phyloP scores from a whole-genome alignment of 2,797 vertebrate genomes.

The Melanotaenia boesemani region DNA sequence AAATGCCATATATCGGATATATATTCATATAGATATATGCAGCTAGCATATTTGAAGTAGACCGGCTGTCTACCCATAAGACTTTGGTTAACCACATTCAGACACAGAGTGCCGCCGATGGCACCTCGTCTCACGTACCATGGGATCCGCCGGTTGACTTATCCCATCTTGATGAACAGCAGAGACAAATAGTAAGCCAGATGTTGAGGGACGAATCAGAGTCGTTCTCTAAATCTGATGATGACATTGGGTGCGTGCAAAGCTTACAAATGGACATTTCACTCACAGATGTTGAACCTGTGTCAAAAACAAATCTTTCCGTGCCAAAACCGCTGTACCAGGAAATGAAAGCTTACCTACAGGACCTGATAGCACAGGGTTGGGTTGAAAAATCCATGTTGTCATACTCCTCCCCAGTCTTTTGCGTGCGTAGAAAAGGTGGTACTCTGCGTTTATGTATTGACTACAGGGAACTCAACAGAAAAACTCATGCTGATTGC shows the following conservation, averaged over 20 bases:
- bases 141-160: too few relatives aligned
- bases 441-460: neutral
- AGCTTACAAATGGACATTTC: slow-evolving; percentile 30
- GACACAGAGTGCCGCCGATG: too few relatives aligned
- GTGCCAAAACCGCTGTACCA: slow-evolving; percentile 39
- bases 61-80: too few relatives aligned
- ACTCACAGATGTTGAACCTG: slow-evolving; percentile 22
- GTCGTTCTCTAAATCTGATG: neutral
- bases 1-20: too few relatives aligned
- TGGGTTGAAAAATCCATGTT: slow-evolving; percentile 14
- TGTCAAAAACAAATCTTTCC: slow-evolving; percentile 28
- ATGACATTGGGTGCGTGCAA: slow-evolving; percentile 15
- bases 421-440: slow-evolving; percentile 5
- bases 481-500: neutral
- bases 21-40: too few relatives aligned
- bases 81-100: too few relatives aligned
- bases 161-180: too few relatives aligned
- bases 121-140: too few relatives aligned
- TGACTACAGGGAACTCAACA: slow-evolving; percentile 10
- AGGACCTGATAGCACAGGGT: neutral
- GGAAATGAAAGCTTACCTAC: slow-evolving; percentile 34
- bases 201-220: too few relatives aligned
- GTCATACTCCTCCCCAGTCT: slow-evolving; percentile 2
- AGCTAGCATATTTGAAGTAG: too few relatives aligned
- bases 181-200: too few relatives aligned